phyloP scores from a whole-genome alignment of 2,888 invertebrate genomes.

The Branchipolynoe longqiensis region DNA sequence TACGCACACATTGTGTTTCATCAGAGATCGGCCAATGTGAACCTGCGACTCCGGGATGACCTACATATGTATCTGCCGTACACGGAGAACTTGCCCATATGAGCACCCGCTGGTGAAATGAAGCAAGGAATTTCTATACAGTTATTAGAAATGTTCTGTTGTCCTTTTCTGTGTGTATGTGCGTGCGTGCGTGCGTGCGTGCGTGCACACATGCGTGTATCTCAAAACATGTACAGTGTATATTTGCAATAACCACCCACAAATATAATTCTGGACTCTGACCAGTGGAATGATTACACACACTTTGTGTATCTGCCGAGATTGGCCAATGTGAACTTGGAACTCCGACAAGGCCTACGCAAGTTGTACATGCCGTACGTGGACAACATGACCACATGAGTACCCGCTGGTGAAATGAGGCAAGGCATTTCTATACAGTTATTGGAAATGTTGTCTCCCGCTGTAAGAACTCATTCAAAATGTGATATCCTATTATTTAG shows the following conservation, averaged over 20 bases:
- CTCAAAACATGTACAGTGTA: too few species aligned
- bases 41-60: constrained; percentile 71
- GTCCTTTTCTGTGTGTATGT: too few species aligned
- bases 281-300: constrained; percentile 77
- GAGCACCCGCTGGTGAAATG: not conserved
- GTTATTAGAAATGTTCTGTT: too few species aligned
- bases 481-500: too few species aligned
- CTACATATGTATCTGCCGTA: constrained; percentile 76
- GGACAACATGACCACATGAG: constrained; percentile 22
- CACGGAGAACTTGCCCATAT: constrained; percentile 62
- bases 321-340: constrained; percentile 70
- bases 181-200: too few species aligned
- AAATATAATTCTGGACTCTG: constrained; percentile 71
- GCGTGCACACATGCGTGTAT: too few species aligned
- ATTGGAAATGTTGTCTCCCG: too few species aligned
- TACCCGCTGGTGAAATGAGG: not conserved
- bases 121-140: too few species aligned
- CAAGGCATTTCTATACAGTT: too few species aligned
- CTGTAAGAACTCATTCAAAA: too few species aligned
- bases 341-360: constrained; percentile 72
- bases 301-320: constrained; percentile 75
- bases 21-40: constrained; percentile 74
- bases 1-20: constrained; percentile 76
- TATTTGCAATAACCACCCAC: constrained; percentile 68
- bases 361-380: constrained; percentile 77